Conservation (phyloP, 1,140 invertebrate species). For the Leptinotarsa lineolata region DNA sequence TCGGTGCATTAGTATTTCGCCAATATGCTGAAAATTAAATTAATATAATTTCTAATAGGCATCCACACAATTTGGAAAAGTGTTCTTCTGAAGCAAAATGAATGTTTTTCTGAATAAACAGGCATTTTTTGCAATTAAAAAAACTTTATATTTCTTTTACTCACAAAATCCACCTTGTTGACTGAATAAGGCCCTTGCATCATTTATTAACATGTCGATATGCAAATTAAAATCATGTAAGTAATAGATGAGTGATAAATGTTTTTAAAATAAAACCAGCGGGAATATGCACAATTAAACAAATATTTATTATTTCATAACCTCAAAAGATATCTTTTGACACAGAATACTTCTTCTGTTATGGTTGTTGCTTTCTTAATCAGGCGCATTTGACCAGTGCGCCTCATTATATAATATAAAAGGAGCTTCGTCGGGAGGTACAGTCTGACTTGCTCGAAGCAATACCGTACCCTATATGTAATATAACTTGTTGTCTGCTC, state of each 20-base stretch:
- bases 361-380: too few relatives aligned
- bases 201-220: slow-evolving; percentile 25
- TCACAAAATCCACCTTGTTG: slow-evolving; percentile 36
- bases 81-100: too few relatives aligned
- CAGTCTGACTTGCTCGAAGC: too few relatives aligned
- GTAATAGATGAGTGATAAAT: not conserved
- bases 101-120: not conserved
- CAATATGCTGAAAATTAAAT: slow-evolving; percentile 29
- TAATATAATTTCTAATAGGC: not conserved
- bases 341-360: too few relatives aligned
- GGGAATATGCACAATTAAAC: not conserved
- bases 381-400: too few relatives aligned
- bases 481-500: too few relatives aligned
- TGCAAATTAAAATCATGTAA: not conserved
- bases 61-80: not conserved
- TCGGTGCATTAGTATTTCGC: slow-evolving; percentile 28
- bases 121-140: not conserved
- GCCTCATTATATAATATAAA: too few relatives aligned
- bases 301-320: not conserved
- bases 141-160: slow-evolving; percentile 7
- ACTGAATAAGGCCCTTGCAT: slow-evolving; percentile 26
- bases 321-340: not conserved
- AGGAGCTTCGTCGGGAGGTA: too few relatives aligned
- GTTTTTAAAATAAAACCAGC: not conserved
- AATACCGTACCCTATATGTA: too few relatives aligned